Conservation (phyloP, 2,888 invertebrate species). For the Erebia aethiops region DNA sequence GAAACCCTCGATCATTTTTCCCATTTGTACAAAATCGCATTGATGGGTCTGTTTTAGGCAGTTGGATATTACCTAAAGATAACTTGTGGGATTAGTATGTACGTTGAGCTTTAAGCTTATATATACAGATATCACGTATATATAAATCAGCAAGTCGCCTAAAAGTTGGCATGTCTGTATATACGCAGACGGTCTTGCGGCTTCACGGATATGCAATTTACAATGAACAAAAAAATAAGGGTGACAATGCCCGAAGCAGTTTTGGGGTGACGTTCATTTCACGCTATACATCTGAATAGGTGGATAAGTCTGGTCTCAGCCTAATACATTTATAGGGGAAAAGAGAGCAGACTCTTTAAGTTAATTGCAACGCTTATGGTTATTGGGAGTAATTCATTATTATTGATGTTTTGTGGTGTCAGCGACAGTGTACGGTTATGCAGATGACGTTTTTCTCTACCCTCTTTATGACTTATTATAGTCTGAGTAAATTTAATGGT, state of each 20-base stretch:
- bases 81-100: neutral
- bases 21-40: no score
- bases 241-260: slow-evolving; percentile 57
- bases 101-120: neutral
- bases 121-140: neutral
- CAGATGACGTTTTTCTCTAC: slow-evolving; percentile 62
- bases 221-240: slow-evolving; percentile 61
- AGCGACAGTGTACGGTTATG: slow-evolving; percentile 61
- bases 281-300: slow-evolving; percentile 55
- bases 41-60: no score
- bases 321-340: slow-evolving; percentile 51
- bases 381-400: slow-evolving; percentile 47
- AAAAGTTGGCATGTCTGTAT: slow-evolving; percentile 23
- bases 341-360: slow-evolving; percentile 37
- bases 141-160: neutral
- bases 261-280: slow-evolving; percentile 58
- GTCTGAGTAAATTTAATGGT: slow-evolving; percentile 68
- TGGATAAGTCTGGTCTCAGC: slow-evolving; percentile 58
- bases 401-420: slow-evolving; percentile 65
- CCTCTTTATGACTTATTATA: slow-evolving; percentile 60
- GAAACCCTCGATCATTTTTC: no score
- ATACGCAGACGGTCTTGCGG: slow-evolving; percentile 19
- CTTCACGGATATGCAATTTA: slow-evolving; percentile 51
- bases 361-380: slow-evolving; percentile 43
- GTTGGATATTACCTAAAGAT: no score